These are phyloP conservation scores for Spilarctia lutea DNA, from an alignment of 2,888 invertebrate species.

Conservation along the genomic window DNA sequence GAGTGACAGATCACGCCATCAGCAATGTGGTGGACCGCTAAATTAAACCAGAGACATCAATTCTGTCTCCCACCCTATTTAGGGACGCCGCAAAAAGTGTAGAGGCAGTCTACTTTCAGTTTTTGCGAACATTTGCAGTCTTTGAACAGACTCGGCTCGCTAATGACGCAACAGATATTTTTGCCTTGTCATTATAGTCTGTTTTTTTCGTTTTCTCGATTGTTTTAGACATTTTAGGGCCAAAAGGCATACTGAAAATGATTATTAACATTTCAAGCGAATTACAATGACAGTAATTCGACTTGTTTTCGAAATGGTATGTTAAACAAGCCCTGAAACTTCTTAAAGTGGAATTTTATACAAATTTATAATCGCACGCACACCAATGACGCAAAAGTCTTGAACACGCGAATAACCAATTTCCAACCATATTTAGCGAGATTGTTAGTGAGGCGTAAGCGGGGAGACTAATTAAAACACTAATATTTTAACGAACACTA, in stretches of 20 bases:
- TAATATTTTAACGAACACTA: too few species aligned
- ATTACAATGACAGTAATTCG: not conserved
- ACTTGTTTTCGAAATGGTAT: not conserved
- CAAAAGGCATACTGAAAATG: too few species aligned
- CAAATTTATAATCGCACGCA: not conserved
- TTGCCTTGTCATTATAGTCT: not conserved
- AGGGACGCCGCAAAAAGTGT: not conserved
- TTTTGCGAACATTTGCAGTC: conserved; percentile 5
- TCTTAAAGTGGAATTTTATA: not conserved
- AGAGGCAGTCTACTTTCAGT: not conserved
- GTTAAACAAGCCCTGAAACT: not conserved
- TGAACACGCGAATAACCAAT: not conserved
- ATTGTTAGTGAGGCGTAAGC: too few species aligned
- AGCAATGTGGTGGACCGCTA: conserved; percentile 16
- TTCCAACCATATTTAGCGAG: too few species aligned
- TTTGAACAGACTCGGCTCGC: not conserved
- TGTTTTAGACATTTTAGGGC: not conserved
- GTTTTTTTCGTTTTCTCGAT: not conserved
- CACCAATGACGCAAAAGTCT: not conserved
- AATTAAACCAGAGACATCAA: conserved; percentile 28
- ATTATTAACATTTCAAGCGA: not conserved
- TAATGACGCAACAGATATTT: conserved; percentile 1
- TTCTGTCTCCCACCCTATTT: not conserved
- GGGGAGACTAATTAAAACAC: too few species aligned
- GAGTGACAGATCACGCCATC: conserved; percentile 31